Evolutionary conservation across 2,888 invertebrate species (phyloP), one percentile per base, ranked within the genome.

Genomic region (Nymphalis c-album): DNA sequence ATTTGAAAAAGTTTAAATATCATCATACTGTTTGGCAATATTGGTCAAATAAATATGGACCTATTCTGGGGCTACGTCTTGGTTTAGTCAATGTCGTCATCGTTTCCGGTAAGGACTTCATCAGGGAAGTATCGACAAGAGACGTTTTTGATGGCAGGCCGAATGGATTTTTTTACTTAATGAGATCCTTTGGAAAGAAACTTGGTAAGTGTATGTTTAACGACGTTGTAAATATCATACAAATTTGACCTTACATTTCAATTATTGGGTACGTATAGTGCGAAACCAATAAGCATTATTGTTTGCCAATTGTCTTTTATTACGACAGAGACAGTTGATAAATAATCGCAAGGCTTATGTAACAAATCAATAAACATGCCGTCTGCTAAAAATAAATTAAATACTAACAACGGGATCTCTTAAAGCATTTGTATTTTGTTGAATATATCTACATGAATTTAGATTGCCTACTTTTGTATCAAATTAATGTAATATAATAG

Each of bases 121-220:
- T 95, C 17, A 94, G 92, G 73, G 94, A 95, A 77, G 94, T 95
- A 7, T 90, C 94, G 2, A 86, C 91, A 0, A 90, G 93, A 57
- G 95, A 95, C 45, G 95, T 94, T 47, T 95, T 96, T 72, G 94
- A 95, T 73, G 96, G 95, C 0, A 91, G 96, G 71, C 96, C 96
- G 0, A 93, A 95, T 78, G 95, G 95, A 13, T 95, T 95, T 77
- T 94, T 95, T 80, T 96, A 95, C 76, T 89, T 93, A 58, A 85
- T 95, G 75, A 91, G 96, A 68, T 93, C 95, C 0, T 95, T 95
- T 75, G 95, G 95, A 6, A 94, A 94, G 82, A 92, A 95, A 80
- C 85, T 94, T 66, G 96, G 96, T 95, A 80, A 85, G 88, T 81
- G 57, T 8, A 55, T 48, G 31, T 58, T 57, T 18, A 10, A 50